These are phyloP conservation scores for Callyntrura guangdongensis DNA, from an alignment of 2,888 invertebrate species.

Conservation along the genomic window DNA sequence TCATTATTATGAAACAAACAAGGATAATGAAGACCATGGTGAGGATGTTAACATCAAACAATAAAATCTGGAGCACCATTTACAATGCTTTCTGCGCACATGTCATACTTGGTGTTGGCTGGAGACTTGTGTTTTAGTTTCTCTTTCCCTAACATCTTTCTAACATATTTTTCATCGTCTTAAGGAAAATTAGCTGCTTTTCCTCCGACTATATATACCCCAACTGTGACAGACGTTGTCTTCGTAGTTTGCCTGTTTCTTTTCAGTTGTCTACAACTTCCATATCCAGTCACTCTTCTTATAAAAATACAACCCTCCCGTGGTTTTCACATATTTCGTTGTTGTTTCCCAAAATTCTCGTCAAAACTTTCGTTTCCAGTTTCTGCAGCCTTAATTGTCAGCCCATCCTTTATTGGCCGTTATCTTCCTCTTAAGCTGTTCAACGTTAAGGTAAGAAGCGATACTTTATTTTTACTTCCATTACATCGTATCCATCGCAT, in stretches of 20 bases:
- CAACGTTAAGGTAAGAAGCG: constrained; percentile 1
- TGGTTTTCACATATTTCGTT: background rate
- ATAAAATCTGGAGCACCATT: constrained; percentile 5
- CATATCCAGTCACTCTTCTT: background rate
- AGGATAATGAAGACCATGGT: background rate
- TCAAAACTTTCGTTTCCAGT: background rate
- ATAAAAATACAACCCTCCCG: constrained; percentile 7
- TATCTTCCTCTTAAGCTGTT: background rate
- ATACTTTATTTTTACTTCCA: background rate
- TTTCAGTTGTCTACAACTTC: constrained; percentile 52
- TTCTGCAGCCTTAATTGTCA: background rate
- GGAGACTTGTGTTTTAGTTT: constrained; percentile 24
- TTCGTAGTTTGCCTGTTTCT: constrained; percentile 61
- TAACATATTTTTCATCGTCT: constrained; percentile 16
- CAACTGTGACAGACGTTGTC: constrained; percentile 38
- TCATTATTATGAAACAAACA: constrained; percentile 51
- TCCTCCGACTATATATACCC: constrained; percentile 64
- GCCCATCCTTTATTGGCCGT: background rate
- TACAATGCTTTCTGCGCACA: background rate
- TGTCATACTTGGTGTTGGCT: background rate
- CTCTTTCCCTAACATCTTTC: background rate
- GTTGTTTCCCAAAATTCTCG: background rate
- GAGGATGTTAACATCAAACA: constrained; percentile 19
- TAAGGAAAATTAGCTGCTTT: constrained; percentile 49
- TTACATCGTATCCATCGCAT: no score